These are phyloP conservation scores for Antheraea yamamai DNA, from an alignment of 2,888 invertebrate species.

Conservation along the genomic window DNA sequence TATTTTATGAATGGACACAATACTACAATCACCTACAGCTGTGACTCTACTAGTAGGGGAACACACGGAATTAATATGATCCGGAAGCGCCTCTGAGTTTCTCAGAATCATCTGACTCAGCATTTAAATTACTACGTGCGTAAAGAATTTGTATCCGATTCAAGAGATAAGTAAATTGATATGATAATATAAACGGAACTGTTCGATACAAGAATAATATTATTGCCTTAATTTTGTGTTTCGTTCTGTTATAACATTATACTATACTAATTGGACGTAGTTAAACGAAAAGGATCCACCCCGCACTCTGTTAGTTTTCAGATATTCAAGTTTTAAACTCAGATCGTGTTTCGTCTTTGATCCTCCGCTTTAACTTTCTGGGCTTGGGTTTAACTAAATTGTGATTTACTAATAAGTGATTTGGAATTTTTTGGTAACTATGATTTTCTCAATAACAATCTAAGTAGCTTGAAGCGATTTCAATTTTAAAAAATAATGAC, in stretches of 20 bases:
- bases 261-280: too few species aligned
- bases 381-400: too few species aligned
- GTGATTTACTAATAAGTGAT: too few species aligned
- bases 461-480: too few species aligned
- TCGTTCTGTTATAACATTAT: not conserved
- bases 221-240: not conserved
- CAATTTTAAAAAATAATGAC: too few species aligned
- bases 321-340: too few species aligned
- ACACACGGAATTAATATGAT: constrained; percentile 47
- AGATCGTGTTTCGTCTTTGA: too few species aligned
- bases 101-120: constrained; percentile 54
- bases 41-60: constrained; percentile 44
- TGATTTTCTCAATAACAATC: too few species aligned
- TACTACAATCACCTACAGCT: constrained; percentile 47
- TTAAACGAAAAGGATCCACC: too few species aligned
- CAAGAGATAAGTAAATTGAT: constrained; percentile 4
- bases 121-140: constrained; percentile 26
- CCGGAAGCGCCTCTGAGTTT: constrained; percentile 48
- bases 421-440: too few species aligned
- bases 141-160: constrained; percentile 19
- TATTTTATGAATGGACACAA: constrained; percentile 68
- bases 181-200: constrained; percentile 18
- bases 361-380: too few species aligned
- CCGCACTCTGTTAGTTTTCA: too few species aligned
- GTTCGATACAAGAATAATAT: not conserved